Percentiles rank a stretch among this genome's conserved stretches.
Conservation (phyloP, 2,888 invertebrate genomes). For the Euspilapteryx auroguttella region DNA sequence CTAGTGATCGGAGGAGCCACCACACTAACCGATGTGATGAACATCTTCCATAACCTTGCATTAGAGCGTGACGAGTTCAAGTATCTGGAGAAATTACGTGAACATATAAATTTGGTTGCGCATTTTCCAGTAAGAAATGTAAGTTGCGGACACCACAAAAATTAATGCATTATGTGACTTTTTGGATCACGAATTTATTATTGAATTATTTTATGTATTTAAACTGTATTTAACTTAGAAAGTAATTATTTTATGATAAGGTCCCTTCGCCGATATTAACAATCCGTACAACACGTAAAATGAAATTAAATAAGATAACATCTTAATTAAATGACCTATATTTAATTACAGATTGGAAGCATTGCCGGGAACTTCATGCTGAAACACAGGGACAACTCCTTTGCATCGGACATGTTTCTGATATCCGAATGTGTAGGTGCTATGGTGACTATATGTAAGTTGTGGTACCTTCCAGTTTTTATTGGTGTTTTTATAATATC, state of each 20-base stretch:
- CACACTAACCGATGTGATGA: slow-evolving; percentile 52
- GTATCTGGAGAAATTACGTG: slow-evolving; percentile 58
- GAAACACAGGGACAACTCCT: slow-evolving; percentile 63
- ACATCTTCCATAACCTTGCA: slow-evolving; percentile 28
- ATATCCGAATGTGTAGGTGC: slow-evolving; percentile 59
- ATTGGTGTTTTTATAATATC: too few species aligned
- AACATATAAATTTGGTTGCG: slow-evolving; percentile 68
- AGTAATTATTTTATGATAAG: too few species aligned
- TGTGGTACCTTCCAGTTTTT: neutral
- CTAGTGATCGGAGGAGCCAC: slow-evolving; percentile 60
- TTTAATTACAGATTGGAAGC: slow-evolving; percentile 50
- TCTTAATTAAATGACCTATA: neutral
- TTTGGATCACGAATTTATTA: neutral
- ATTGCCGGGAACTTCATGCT: slow-evolving; percentile 70
- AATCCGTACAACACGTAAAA: too few species aligned
- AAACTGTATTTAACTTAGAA: neutral
- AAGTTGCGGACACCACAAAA: too few species aligned
- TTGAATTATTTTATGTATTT: neutral
- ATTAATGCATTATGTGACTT: slow-evolving; percentile 7
- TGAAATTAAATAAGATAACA: too few species aligned
- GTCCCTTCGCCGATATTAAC: too few species aligned
- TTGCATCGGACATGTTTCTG: slow-evolving; percentile 68
- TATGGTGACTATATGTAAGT: slow-evolving; percentile 48
- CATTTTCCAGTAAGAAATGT: slow-evolving; percentile 73
- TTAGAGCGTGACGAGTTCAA: slow-evolving; percentile 36